These are phyloP conservation scores for Pterois miles DNA, from an alignment of 2,797 vertebrate genomes.

Conservation along the genomic window DNA sequence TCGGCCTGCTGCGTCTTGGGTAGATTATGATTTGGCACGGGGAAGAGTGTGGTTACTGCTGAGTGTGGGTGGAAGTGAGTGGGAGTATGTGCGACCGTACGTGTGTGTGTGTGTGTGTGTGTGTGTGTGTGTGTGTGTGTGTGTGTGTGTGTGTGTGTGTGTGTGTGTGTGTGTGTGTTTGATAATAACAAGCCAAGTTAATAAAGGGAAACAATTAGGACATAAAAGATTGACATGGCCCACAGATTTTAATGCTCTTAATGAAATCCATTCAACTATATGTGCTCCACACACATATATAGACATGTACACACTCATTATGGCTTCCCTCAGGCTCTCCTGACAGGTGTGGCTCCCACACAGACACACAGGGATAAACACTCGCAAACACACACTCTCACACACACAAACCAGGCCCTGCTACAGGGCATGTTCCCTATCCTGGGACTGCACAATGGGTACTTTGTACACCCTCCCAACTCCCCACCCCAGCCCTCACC, in stretches of 20 bases:
- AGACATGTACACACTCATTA: constrained; percentile 59
- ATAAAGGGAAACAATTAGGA: constrained; percentile 81
- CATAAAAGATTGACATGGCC: constrained; percentile 75
- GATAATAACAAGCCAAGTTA: constrained; percentile 76
- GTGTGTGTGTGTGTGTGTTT: constrained; percentile 38
- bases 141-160: background rate
- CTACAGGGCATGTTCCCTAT: constrained; percentile 76
- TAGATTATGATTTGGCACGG: constrained; percentile 76
- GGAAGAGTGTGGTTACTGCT: constrained; percentile 66
- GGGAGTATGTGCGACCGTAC: constrained; percentile 59
- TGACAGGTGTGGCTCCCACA: constrained; percentile 80
- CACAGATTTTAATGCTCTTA: constrained; percentile 66
- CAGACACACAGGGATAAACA: constrained; percentile 43
- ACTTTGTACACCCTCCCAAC: constrained; percentile 74
- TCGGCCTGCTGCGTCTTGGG: constrained; percentile 70
- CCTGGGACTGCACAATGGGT: constrained; percentile 76
- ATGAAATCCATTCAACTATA: constrained; percentile 66
- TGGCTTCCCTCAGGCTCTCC: constrained; percentile 72
- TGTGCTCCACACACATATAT: constrained; percentile 38
- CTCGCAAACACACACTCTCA: constrained; percentile 56
- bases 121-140: background rate
- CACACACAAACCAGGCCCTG: constrained; percentile 54
- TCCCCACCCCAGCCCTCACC: constrained; percentile 54
- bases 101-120: constrained; percentile 22
- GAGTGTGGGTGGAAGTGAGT: constrained; percentile 69